A percentile compares a stretch with the other conserved stretches of the same genome.
Evolutionary conservation across 2,888 invertebrate species (phyloP).

Genomic region (Conops quadrifasciatus): DNA sequence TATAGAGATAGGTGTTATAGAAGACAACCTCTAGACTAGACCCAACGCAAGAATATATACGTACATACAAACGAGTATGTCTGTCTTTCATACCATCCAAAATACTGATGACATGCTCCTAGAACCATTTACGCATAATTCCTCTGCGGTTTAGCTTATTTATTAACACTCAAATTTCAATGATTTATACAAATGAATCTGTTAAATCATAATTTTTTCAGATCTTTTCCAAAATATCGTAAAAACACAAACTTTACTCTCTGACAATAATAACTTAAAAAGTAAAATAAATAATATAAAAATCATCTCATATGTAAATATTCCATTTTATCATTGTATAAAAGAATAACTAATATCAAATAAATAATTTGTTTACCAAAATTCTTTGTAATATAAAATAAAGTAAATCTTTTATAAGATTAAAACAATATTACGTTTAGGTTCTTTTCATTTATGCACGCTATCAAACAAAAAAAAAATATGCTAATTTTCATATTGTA

Average conservation of each 20-base stretch:
- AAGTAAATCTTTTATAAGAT: constrained; percentile 13
- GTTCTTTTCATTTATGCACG: constrained; percentile 30
- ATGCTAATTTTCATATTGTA: constrained; percentile 21
- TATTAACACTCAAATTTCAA: no score
- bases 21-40: no score
- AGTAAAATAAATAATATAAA: constrained; percentile 5
- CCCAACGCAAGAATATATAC: no score
- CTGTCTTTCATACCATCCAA: no score
- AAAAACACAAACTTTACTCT: constrained; percentile 4
- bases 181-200: no score
- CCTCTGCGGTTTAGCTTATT: no score
- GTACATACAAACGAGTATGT: no score
- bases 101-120: no score
- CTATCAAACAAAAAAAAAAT: constrained; percentile 20
- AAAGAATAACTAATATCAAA: background rate
- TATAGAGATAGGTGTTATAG: no score
- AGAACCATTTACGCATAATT: no score
- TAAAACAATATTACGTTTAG: constrained; percentile 12
- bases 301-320: constrained; percentile 47
- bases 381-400: constrained; percentile 30
- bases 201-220: constrained; percentile 46
- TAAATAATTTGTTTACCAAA: background rate
- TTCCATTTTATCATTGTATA: constrained; percentile 43
- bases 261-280: no score
- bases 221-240: constrained; percentile 30